These are phyloP conservation scores for Batillaria attramentaria DNA, from an alignment of 1,140 invertebrate genomes.

Conservation along the genomic window DNA sequence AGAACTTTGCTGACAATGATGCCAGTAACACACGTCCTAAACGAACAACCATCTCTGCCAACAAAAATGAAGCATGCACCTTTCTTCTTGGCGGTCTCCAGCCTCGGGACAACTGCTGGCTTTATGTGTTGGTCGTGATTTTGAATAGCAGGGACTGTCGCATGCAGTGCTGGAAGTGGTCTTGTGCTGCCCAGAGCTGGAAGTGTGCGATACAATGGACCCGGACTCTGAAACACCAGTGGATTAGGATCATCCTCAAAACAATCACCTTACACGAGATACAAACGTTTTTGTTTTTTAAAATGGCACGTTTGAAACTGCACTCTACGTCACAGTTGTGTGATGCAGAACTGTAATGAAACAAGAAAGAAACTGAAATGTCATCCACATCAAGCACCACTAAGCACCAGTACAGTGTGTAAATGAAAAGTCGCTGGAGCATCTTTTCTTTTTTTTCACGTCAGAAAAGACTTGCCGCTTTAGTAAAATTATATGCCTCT, in stretches of 20 bases:
- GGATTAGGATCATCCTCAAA: neutral
- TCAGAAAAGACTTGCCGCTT: too few relatives aligned
- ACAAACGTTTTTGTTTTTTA: neutral
- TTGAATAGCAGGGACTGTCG: conserved; percentile 44
- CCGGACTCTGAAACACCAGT: conserved; percentile 35
- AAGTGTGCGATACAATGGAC: conserved; percentile 53
- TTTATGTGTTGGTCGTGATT: conserved; percentile 17
- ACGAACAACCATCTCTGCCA: neutral
- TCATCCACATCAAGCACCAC: neutral
- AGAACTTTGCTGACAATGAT: neutral
- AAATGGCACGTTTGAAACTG: neutral
- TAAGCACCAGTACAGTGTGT: too few relatives aligned
- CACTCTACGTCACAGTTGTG: neutral
- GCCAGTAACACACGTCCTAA: neutral
- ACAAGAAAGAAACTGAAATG: neutral
- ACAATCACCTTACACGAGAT: neutral
- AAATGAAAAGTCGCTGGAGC: too few relatives aligned
- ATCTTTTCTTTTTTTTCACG: too few relatives aligned
- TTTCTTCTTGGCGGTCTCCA: conserved; percentile 9
- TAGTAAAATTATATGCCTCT: too few relatives aligned
- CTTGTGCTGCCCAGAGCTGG: conserved; percentile 50
- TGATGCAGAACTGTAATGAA: neutral
- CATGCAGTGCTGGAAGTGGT: conserved; percentile 40
- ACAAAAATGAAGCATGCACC: neutral
- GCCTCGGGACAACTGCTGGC: conserved; percentile 12